Evolutionary conservation across 2,888 invertebrate species (phyloP), one percentile per base, ranked within the genome.

Genomic region (Nomada hirtipes): DNA sequence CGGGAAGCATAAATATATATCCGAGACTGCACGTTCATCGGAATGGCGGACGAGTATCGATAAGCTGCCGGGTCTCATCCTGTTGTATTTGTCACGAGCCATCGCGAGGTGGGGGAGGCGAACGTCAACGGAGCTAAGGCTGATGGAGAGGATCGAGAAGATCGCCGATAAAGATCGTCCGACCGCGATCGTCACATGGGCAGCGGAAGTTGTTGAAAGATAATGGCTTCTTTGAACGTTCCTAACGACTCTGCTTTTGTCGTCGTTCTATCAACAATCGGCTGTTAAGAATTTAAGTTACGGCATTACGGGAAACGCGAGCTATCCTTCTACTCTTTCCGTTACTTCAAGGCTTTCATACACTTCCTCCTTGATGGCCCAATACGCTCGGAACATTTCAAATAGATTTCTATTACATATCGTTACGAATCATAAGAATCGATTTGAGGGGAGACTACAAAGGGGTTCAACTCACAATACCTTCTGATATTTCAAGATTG

Each of bases 1-100:
- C 91, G 92, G 92, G 91, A 92, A 92, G 91, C 92, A 91, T 92
- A 92, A 93, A 92, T 93, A 93, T 90, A 91, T 91, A 91, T 92
- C 91, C 89, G 90, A 89, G 89, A 83, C 26, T 36, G 65, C 90
- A 90, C 87, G 89, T 88, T 88, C 86, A 86, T 88, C 86, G 82
- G 63, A 87, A 90, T 89, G 88, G 88, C 89, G 91, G 91, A 89
- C 89, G 86, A 86, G 90, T 92, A 93, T 93, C 92, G 92, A 93
- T 93, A 91, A 90, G 88, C 89, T 80, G 89, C 88, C 90, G 85
- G 86, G 87, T 86, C 86, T 91, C 91, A 90, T 93, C 91, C 92
- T 91, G 91, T 23, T 76, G 89, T 90, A 91, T 92, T 88, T 90
- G 90, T 91, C 91, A 89, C 90, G 90, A 88, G 90, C 73, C 72